Conservation (phyloP, 2,888 invertebrate genomes). For the Pyrrhosoma nymphula region DNA sequence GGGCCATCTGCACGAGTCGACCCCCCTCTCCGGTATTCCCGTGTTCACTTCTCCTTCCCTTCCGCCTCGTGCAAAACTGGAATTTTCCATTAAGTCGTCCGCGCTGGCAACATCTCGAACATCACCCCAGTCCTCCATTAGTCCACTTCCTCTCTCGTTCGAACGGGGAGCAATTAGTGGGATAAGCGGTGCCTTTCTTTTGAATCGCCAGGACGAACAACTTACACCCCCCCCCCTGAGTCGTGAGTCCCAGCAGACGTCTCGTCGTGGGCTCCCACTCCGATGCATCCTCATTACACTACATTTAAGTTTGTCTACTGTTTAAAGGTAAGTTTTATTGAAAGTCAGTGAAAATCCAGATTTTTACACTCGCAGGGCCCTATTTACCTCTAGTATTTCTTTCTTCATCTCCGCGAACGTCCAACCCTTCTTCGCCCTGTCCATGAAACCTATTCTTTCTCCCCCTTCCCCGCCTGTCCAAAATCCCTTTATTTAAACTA, state of each 20-base stretch:
- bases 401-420: too few species aligned
- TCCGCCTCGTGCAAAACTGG: neutral
- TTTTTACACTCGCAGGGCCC: too few species aligned
- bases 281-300: too few species aligned
- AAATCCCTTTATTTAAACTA: too few species aligned
- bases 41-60: neutral
- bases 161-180: neutral
- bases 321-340: too few species aligned
- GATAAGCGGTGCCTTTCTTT: neutral
- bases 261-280: neutral
- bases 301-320: too few species aligned
- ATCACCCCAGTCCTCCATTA: neutral
- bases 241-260: neutral
- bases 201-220: neutral
- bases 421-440: too few species aligned
- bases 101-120: neutral
- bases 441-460: too few species aligned
- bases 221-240: neutral
- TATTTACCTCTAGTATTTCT: too few species aligned
- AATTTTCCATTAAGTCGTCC: constrained; percentile 7
- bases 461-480: too few species aligned
- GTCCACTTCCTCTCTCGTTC: neutral
- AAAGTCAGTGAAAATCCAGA: too few species aligned
- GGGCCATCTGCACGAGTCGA: neutral
- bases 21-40: neutral